A percentile compares a stretch with the other conserved stretches of the same genome.
Evolutionary conservation across 1,140 invertebrate genomes (phyloP).

Genomic region (Hycleus cichorii): DNA sequence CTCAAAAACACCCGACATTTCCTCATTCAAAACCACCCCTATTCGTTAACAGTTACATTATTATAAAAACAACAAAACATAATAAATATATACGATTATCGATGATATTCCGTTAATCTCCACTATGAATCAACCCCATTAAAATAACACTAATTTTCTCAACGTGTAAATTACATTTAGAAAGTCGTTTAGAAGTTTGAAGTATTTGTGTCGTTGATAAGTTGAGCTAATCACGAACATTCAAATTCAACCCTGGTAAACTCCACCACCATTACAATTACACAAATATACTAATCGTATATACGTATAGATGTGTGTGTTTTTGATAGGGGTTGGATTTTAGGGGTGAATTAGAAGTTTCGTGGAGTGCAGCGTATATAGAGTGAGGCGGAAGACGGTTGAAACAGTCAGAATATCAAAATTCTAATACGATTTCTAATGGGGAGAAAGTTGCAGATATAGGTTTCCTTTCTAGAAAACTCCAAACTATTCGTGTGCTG

Average conservation of each 20-base stretch:
- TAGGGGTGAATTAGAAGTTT: constrained; percentile 16
- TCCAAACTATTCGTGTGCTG: no score
- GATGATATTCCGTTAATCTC: no score
- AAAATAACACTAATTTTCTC: constrained; percentile 7
- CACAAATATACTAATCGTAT: no score
- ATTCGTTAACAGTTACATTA: no score
- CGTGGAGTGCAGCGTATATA: constrained; percentile 5
- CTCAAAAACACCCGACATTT: no score
- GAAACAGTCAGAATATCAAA: constrained; percentile 20
- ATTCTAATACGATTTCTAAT: neutral
- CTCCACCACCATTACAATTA: neutral
- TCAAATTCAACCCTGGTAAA: constrained; percentile 23
- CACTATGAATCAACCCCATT: no score
- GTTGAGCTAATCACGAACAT: constrained; percentile 22
- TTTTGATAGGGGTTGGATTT: constrained; percentile 17
- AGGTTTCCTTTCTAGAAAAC: no score
- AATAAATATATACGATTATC: no score
- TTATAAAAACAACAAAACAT: no score
- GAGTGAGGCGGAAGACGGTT: constrained; percentile 6
- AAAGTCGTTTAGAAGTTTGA: constrained; percentile 20
- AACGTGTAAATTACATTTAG: constrained; percentile 19
- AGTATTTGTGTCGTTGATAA: constrained; percentile 19
- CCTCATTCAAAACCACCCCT: no score
- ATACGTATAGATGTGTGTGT: neutral
- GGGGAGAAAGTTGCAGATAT: no score